These are phyloP conservation scores for Autographa gamma DNA, from an alignment of 2,888 invertebrate species.

Conservation along the genomic window DNA sequence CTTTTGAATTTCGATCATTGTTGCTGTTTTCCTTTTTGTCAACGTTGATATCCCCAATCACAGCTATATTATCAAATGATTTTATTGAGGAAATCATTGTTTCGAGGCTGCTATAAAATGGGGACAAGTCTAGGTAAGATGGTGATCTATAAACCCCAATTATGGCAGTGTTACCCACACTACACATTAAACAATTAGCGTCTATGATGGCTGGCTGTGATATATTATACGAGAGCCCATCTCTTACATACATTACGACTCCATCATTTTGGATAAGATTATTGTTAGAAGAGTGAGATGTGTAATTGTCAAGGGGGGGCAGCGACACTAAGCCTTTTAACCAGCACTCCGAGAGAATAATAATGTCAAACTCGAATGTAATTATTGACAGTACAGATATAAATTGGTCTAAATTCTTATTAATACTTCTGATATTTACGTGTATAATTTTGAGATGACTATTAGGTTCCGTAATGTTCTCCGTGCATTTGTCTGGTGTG, in stretches of 20 bases:
- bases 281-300: neutral
- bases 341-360: neutral
- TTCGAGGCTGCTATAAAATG: too few species aligned
- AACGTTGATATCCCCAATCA: too few species aligned
- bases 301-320: neutral
- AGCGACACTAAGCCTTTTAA: neutral
- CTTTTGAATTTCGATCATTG: too few species aligned
- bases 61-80: too few species aligned
- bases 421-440: neutral
- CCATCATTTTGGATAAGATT: neutral
- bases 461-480: neutral
- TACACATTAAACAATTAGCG: neutral
- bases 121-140: too few species aligned
- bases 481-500: too few species aligned
- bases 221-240: neutral
- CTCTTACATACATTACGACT: neutral
- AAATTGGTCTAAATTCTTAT: neutral
- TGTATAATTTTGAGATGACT: neutral
- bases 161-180: too few species aligned
- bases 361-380: neutral
- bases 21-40: too few species aligned
- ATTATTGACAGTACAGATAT: neutral
- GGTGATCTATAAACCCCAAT: too few species aligned
- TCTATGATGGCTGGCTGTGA: neutral
- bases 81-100: too few species aligned